Percentiles rank a stretch among this genome's conserved stretches.
Evolutionary conservation across 64 coral and sea anemone genomes (phyloP).

Genomic region (Stichodactyla mertensii): DNA sequence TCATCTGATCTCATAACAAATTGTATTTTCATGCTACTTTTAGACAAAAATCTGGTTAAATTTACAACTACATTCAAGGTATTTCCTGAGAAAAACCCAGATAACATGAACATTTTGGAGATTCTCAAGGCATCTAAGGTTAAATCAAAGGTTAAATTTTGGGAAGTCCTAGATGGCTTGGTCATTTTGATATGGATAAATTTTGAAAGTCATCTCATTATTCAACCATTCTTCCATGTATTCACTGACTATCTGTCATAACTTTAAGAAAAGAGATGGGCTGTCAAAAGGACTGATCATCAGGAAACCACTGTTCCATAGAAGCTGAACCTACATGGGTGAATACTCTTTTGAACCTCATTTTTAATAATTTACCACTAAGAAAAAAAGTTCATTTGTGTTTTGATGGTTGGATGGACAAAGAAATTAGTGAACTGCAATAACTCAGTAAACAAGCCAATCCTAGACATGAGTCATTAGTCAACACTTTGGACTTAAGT

Average conservation of each 20-base stretch:
- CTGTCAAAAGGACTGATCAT: not conserved
- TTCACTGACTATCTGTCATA: not conserved
- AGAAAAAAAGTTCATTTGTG: not conserved
- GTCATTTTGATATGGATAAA: not conserved
- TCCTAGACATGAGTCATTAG: not conserved
- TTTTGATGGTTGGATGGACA: not conserved
- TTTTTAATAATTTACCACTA: not conserved
- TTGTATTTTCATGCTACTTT: no score
- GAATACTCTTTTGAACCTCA: not conserved
- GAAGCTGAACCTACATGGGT: not conserved
- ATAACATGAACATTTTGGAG: no score
- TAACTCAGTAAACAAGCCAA: not conserved
- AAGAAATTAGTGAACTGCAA: not conserved
- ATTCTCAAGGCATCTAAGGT: not conserved
- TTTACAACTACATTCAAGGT: no score
- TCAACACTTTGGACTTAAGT: not conserved
- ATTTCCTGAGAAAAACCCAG: no score
- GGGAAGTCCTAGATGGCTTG: not conserved
- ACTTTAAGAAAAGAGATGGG: not conserved
- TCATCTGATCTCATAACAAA: no score
- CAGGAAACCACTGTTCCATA: not conserved
- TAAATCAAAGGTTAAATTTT: not conserved
- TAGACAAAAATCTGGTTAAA: no score
- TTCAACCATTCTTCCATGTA: constrained; percentile 6
- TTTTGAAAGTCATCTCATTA: constrained; percentile 1